phyloP scores from a whole-genome alignment of 2,113 vertebrate genomes.

The Microcebus murinus region DNA sequence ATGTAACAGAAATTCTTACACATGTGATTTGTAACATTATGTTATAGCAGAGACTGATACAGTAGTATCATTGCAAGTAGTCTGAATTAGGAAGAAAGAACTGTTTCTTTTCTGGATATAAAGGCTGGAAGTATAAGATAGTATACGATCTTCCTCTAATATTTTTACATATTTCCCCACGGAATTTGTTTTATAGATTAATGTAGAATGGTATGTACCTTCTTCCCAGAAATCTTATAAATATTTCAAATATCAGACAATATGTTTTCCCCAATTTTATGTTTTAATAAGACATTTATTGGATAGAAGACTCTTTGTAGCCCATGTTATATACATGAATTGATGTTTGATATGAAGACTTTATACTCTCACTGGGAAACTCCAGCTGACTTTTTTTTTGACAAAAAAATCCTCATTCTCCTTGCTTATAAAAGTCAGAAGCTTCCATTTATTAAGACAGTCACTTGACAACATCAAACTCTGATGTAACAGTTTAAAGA shows the following conservation, averaged over 20 bases:
- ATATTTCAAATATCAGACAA: background rate
- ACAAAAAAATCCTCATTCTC: background rate
- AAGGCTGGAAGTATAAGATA: background rate
- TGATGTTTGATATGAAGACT: background rate
- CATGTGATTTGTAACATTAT: background rate
- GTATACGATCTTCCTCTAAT: background rate
- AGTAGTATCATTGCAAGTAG: background rate
- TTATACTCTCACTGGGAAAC: background rate
- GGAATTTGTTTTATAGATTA: background rate
- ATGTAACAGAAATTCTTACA: background rate
- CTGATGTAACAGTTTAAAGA: background rate
- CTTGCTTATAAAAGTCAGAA: background rate
- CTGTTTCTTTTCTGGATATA: background rate
- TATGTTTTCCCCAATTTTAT: background rate
- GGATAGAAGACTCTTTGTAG: background rate
- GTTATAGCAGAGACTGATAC: background rate
- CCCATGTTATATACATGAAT: background rate
- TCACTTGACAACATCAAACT: background rate
- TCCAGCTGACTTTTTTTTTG: background rate
- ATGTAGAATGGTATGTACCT: background rate
- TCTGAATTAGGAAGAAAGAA: background rate
- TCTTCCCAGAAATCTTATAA: background rate
- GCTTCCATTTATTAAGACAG: background rate
- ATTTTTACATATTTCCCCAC: background rate
- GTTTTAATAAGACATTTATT: background rate